Base-by-base conservation (phyloP, 2,797 vertebrate genomes). In the Anisognathus igniventris region DNA sequence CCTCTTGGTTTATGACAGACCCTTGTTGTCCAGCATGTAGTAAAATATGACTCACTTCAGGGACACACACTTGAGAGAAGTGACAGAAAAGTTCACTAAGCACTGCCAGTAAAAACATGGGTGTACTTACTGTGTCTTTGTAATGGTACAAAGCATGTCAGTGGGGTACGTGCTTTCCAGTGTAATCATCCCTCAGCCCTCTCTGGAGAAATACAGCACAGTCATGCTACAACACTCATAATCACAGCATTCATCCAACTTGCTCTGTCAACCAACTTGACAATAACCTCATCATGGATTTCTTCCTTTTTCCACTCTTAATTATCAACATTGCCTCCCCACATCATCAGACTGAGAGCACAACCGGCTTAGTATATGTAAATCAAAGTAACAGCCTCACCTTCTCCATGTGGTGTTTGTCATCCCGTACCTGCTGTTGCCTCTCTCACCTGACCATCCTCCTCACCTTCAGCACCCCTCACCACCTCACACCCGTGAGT, bases 101-200 rank as follows among this genome's bases (percentile, higher is more conserved):
- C 16, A 10, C 14, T 88, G 95, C 95, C 96, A 95, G 86, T 86
- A 95, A 86, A 95, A 96, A 96, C 93, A 95, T n/a, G 86, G 83
- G 86, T 70, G 90, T 94, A 70, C 84, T 92, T 64, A 40, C n/a
- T 64, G 33, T 6, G 14, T 58, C 79, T 95, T 92, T 90, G 94
- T 87, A 93, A 93, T 42, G 86, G 75, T 19, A 89, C 84, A 92
- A 85, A 92, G 57, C 14, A 0, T 89, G 88, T 95, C 95, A 93
- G 81, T 9, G 0, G 88, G 86, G 77, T 74, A 27, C 31, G 3
- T 22, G 9, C 45, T 87, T 93, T 92, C 86, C 86, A 72, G 47
- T 12, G 68, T 27, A 66, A 90, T 86, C 90, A 95, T 76, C 88
- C 66, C 51, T 82, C 84, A 77, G 4, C 17, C 25, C 61, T 71